A percentile compares a stretch with the other conserved stretches of the same genome.
These are phyloP conservation scores for Triops cancriformis DNA, from an alignment of 1,140 invertebrate genomes.

Conservation along the genomic window DNA sequence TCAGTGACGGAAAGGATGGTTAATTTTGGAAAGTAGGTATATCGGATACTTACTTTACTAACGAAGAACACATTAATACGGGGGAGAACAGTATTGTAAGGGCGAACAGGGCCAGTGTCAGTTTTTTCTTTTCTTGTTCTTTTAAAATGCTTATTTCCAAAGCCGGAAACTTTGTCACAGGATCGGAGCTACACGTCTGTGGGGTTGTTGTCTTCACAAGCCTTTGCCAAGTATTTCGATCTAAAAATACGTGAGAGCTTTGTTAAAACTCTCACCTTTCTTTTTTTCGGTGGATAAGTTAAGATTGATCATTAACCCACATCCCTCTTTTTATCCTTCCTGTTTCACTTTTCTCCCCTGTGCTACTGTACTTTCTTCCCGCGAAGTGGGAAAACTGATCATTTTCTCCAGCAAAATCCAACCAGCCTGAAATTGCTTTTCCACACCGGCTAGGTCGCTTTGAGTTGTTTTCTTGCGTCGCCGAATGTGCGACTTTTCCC, in stretches of 20 bases:
- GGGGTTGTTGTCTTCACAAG: not conserved
- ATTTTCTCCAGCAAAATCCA: not conserved
- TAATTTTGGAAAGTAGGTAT: too few species aligned
- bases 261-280: not conserved
- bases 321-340: not conserved
- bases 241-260: constrained; percentile 6
- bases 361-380: not conserved
- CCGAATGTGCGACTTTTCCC: not conserved
- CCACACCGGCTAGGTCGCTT: not conserved
- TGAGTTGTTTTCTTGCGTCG: not conserved
- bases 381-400: not conserved
- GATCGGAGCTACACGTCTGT: not conserved
- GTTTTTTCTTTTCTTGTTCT: too few species aligned
- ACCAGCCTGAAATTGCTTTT: not conserved
- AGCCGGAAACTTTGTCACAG: too few species aligned
- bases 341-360: not conserved
- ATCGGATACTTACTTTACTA: too few species aligned
- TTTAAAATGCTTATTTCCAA: not conserved
- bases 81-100: too few species aligned
- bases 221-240: not conserved
- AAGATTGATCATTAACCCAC: constrained; percentile 6
- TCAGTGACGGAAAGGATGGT: too few species aligned
- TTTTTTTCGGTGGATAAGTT: not conserved
- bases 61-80: too few species aligned
- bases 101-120: too few species aligned